phyloP scores from a whole-genome alignment of 2,888 invertebrate species.

The Abrostola tripartita region DNA sequence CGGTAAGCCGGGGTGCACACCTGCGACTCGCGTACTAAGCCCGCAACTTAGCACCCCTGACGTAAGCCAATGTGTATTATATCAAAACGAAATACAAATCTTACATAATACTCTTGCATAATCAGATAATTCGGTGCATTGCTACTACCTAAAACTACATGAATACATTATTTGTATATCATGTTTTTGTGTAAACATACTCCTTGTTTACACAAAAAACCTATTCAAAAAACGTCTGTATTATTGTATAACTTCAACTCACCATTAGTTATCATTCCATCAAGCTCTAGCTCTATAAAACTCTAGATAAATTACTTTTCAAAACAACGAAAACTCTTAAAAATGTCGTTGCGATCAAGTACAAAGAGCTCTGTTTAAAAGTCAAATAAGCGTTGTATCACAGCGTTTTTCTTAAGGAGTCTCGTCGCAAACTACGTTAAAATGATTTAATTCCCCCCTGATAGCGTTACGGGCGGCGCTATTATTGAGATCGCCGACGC shows the following conservation, averaged over 20 bases:
- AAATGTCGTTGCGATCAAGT: conserved; percentile 59
- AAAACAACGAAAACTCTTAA: conserved; percentile 62
- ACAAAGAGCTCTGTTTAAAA: conserved; percentile 74
- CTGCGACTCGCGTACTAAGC: conserved; percentile 71
- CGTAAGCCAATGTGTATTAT: conserved; percentile 16
- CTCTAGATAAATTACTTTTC: conserved; percentile 61
- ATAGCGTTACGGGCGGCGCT: conserved; percentile 79
- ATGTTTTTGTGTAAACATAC: too few relatives aligned
- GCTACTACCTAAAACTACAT: background rate
- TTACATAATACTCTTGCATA: conserved; percentile 23
- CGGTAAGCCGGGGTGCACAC: conserved; percentile 71
- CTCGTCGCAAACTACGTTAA: conserved; percentile 83
- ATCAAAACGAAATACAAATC: conserved; percentile 27
- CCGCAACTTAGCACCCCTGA: conserved; percentile 63
- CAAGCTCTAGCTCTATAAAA: conserved; percentile 50
- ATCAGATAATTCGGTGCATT: conserved; percentile 8
- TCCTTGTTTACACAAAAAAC: too few relatives aligned
- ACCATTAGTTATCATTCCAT: conserved; percentile 12
- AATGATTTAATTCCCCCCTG: conserved; percentile 87
- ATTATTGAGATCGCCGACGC: conserved; percentile 79
- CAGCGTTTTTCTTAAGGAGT: conserved; percentile 79
- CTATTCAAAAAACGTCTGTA: too few relatives aligned
- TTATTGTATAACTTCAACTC: background rate
- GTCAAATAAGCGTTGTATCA: conserved; percentile 77
- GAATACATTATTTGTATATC: too few relatives aligned